Evolutionary conservation across 2,888 invertebrate genomes (phyloP), one percentile per base, ranked within the genome.

Genomic region (Acronicta leporina): DNA sequence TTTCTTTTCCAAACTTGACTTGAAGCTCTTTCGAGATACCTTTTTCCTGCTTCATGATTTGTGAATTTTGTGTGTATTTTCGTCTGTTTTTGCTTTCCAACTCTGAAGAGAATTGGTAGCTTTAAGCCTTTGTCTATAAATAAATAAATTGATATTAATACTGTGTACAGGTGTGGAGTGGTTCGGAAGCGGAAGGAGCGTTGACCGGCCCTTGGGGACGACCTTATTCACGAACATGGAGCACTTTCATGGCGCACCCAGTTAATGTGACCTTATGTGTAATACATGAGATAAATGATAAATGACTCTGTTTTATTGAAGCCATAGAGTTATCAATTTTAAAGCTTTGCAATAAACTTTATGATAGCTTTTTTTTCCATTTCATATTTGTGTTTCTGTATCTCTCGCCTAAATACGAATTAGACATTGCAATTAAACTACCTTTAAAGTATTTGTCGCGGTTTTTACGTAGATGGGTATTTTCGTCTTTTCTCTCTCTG

Each of bases 151-250:
- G 44, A 56, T 64, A 69, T 66, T 53, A 63, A 64, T 60, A 64
- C 53, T 42, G 44, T 61, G 51, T 47, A 43, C 50, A 57, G 72
- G 52, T 62, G 53, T 53, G 35, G 46, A 38, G 50, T 56, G 47
- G 64, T 54, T 77, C 73, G 75, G 77, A 82, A 75, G 75, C 80
- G 83, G 82, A 83, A 83, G 79, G 79, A 67, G 66, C 79, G 71
- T 71, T 78, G 86, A 82, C 84, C 84, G 83, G 73, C 83, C 84
- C 79, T 82, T 74, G 69, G 47, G 48, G 59, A 51, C 63, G 73
- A 67, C 81, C 81, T 82, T 79, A 63, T 61, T 71, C 53, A 58
- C 59, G 65, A 62, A 57, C 62, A 62, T 54, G 54, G 15, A 57
- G 44, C 41, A 63, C 66, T 76, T 71, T 73, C 70, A 66, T 75